These are phyloP conservation scores for Myotis findleyi DNA, from an alignment of 2,797 vertebrate genomes.

Conservation along the genomic window DNA sequence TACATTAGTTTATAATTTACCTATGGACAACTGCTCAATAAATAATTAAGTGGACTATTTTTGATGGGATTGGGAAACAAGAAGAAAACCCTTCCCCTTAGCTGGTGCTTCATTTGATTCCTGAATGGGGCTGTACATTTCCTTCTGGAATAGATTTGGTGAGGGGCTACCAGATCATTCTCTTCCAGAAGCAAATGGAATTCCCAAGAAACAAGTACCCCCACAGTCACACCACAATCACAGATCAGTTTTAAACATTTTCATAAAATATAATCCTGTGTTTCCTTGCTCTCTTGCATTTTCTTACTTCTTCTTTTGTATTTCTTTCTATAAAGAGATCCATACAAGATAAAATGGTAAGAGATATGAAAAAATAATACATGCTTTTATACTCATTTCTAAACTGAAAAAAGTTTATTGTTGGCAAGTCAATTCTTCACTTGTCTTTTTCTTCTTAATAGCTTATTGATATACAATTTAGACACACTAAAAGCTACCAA, in stretches of 20 bases:
- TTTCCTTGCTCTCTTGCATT: neutral
- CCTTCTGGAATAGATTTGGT: no score
- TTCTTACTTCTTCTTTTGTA: neutral
- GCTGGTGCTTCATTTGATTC: fast-evolving
- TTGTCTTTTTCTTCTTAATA: neutral
- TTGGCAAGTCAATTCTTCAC: neutral
- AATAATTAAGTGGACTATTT: neutral
- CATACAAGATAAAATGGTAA: neutral
- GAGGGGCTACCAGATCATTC: no score
- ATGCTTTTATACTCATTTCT: neutral
- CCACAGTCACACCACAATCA: fast-evolving
- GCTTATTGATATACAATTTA: neutral
- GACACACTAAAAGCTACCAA: neutral
- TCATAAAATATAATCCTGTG: neutral
- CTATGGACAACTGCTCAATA: no score
- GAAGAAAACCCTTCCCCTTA: fast-evolving
- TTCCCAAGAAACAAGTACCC: fast-evolving
- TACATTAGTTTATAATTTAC: neutral
- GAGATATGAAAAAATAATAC: no score
- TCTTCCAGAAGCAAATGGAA: fast-evolving
- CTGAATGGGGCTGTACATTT: fast-evolving
- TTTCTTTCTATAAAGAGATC: neutral
- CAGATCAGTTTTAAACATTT: neutral
- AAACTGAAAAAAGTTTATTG: neutral
- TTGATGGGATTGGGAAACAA: fast-evolving